Percentiles rank a stretch among this genome's conserved stretches.
Evolutionary conservation across 2,113 vertebrate species (phyloP).

Genomic region (Amia ocellicauda): DNA sequence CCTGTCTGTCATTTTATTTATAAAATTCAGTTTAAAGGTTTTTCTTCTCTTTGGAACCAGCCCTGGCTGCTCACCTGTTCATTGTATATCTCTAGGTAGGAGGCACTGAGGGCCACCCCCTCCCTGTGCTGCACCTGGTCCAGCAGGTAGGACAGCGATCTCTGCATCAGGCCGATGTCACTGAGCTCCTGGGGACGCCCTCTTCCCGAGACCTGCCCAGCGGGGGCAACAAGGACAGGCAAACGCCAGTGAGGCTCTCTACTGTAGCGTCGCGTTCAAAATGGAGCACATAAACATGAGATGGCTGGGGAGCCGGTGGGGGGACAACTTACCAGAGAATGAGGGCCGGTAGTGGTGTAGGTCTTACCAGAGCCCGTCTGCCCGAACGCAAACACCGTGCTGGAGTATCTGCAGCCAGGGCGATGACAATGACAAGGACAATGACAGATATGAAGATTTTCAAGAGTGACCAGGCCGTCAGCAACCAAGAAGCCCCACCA

Average conservation of each 20-base stretch:
- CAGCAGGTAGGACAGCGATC: conserved; percentile 61
- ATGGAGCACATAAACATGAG: no score
- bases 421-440: conserved; percentile 8
- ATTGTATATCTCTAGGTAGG: conserved; percentile 73
- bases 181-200: background rate
- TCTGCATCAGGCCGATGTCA: conserved; percentile 60
- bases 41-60: background rate
- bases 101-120: conserved; percentile 53
- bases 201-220: no score
- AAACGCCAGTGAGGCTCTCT: no score
- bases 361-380: conserved; percentile 71
- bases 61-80: conserved; percentile 53
- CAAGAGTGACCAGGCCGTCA: no score
- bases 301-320: background rate
- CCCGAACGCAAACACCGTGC: conserved; percentile 69
- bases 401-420: conserved; percentile 58
- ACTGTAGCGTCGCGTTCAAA: no score
- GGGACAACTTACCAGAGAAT: conserved; percentile 47
- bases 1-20: no score
- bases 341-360: conserved; percentile 66
- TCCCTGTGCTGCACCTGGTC: conserved; percentile 42
- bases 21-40: background rate
- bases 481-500: no score
- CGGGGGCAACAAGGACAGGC: no score
- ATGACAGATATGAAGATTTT: no score